Evolutionary conservation across 2,888 invertebrate species (phyloP), one percentile per base, ranked within the genome.

Genomic region (Sminthurinus aureus): DNA sequence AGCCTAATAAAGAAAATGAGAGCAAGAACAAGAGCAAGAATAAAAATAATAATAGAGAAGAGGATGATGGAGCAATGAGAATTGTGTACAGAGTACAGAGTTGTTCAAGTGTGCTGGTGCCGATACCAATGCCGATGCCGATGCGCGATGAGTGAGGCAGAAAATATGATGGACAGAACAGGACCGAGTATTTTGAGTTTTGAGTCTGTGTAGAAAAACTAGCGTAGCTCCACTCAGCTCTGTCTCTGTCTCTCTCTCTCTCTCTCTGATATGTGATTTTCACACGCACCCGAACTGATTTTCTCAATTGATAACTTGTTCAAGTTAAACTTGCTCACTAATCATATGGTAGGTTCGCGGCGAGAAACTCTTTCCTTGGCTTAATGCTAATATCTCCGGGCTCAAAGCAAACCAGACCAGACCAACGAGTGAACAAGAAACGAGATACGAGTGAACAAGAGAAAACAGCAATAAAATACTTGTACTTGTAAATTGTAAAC

Each of bases 261-360:
- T 76, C 76, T 26, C 52, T 73, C 3, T 38, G 38, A 38, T 38
- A 71, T 80, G 73, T 73, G 82, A 82, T 82, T 82, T 76, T 85
- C 85, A 85, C 85, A 85, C 85, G 85, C 79, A 83, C 79, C 85
- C 81, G 67, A 38, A 75, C 83, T 86, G 86, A 86, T 87, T 86
- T 85, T 86, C 85, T 80, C 87, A 86, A 87, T 87, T 87, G 87
- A 87, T 87, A 87, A 87, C 3, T 38, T 1, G 38, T 38, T 38
- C 38, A 38, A 86, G 84, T 84, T 86, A 82, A 84, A 79, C 74
- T 84, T 67, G 80, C 83, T 80, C 77, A 76, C 52, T 84, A 84
- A 84, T 84, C 80, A 84, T 83, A 78, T 81, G 81, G 74, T 83
- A 20, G 18, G 66, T 13, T 81, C 26, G 73, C 26, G 73, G 38